A percentile compares a stretch with the other conserved stretches of the same genome.
phyloP scores from a whole-genome alignment of 2,888 invertebrate species.

The Coronaproctus castanopsis region DNA sequence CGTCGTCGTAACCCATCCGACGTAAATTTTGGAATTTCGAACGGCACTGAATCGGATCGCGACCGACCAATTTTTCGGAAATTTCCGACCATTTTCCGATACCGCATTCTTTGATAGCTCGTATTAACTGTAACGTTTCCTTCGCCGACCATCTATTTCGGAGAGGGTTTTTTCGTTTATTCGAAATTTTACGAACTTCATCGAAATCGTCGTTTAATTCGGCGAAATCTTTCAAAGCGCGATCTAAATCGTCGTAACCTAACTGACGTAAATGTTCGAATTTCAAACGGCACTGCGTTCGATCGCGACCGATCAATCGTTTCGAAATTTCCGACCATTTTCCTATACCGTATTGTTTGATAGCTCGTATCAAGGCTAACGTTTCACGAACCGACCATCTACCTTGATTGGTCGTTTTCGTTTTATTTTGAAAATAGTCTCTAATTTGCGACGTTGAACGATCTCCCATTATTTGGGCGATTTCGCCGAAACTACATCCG shows the following conservation, averaged over 20 bases:
- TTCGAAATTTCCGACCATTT: constrained; percentile 6
- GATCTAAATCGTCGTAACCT: neutral
- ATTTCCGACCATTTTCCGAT: constrained; percentile 5
- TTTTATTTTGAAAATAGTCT: neutral
- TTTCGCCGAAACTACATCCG: constrained; percentile 2
- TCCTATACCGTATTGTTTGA: constrained; percentile 4
- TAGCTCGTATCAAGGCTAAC: neutral
- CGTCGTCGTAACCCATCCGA: neutral
- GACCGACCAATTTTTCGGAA: constrained; percentile 1
- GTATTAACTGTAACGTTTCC: constrained; percentile 1
- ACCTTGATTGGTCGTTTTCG: neutral
- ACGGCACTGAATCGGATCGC: constrained; percentile 8
- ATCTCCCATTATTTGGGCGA: neutral
- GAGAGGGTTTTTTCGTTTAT: too few relatives aligned
- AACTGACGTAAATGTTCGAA: neutral
- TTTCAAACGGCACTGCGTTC: constrained; percentile 12
- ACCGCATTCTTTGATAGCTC: constrained; percentile 4
- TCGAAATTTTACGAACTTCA: too few relatives aligned
- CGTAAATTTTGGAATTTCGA: constrained; percentile 1
- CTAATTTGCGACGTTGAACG: constrained; percentile 5
- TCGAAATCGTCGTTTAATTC: too few relatives aligned
- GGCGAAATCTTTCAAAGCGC: too few relatives aligned
- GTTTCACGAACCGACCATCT: constrained; percentile 7
- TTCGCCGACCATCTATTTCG: constrained; percentile 8
- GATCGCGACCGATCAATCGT: constrained; percentile 1